phyloP scores from a whole-genome alignment of 2,113 vertebrate genomes.

The Myiagra hebetior region DNA sequence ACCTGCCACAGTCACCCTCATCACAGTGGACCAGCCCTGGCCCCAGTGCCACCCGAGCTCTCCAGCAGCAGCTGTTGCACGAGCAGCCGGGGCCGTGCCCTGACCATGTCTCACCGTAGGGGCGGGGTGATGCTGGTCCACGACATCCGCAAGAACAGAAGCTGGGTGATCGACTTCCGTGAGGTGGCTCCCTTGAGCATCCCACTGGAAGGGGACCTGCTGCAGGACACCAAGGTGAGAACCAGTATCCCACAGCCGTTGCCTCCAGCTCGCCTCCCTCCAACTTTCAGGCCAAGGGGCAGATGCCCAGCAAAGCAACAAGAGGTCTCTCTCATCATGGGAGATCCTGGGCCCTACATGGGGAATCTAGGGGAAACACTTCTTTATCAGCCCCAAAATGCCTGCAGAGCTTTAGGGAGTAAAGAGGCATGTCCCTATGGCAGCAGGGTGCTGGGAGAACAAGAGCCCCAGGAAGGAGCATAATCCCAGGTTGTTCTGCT shows the following conservation, averaged over 20 bases:
- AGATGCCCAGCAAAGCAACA: background rate
- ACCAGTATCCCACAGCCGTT: background rate
- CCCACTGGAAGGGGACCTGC: conserved; percentile 73
- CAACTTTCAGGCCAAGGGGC: background rate
- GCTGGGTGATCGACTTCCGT: conserved; percentile 90
- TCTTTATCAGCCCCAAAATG: background rate
- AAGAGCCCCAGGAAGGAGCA: background rate
- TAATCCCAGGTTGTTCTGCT: background rate
- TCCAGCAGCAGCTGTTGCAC: fast-evolving
- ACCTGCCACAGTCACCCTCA: fast-evolving
- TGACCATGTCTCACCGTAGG: conserved; percentile 42
- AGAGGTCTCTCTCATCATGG: background rate
- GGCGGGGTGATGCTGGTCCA: conserved; percentile 97
- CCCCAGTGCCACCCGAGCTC: fast-evolving
- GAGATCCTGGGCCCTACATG: background rate
- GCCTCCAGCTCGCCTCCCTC: background rate
- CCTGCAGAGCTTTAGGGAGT: background rate
- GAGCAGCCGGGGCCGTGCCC: background rate
- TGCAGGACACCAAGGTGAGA: conserved; percentile 79
- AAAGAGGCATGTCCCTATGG: background rate
- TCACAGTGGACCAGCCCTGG: fast-evolving
- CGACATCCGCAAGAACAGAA: conserved; percentile 89
- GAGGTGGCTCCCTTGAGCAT: conserved; percentile 88
- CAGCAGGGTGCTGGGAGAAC: background rate
- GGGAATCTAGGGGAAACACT: background rate